Evolutionary conservation across 1,140 invertebrate genomes (phyloP), one percentile per base, ranked within the genome.

Genomic region (Dysdera silvatica): DNA sequence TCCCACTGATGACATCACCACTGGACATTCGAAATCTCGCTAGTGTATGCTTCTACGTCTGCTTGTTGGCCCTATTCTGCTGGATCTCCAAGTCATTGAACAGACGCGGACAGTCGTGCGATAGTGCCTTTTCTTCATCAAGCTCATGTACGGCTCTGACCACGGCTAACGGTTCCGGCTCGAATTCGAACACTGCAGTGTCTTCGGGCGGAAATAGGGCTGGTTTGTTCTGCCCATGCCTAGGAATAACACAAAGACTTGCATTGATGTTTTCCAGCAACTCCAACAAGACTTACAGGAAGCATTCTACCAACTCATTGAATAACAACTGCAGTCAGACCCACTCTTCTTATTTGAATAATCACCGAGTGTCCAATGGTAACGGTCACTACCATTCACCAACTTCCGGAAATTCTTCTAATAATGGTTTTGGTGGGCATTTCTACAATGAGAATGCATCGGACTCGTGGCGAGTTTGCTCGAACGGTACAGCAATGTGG

Each of bases 1-100:
- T 96, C 67, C 88, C 91, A 1, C 79, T 88, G 54, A 82, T 96
- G 61, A 83, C 81, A 1, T 81, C 82, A 5, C 51, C 89, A 4
- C 78, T 80, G 58, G 92, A 96, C 76, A 73, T 80, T 0, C 78
- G 91, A 51, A 93, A 92, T 72, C 71, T 88, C 5, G 77, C 84
- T 40, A 83, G 86, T 1, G 67, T 85, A 8, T 74, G 82, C 12
- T 85, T 95, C 60, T 95, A 93, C 18, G 51, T 32, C 0, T 20
- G 37, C 18, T 14, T 61, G 2, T 12, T 54, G 6, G 20, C 16
- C 4, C 47, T 33, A 2, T 10, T 20, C 14, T 47, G 29, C 23
- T 61, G 51, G 40, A 8, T 61, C 2, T 14, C 54, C 3, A 61
- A 54, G 29, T 31, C 49, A 2, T 61, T 33, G 16, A 45, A 32